Evolutionary conservation across 2,888 invertebrate species (phyloP).

Genomic region (Achlya flavicornis): DNA sequence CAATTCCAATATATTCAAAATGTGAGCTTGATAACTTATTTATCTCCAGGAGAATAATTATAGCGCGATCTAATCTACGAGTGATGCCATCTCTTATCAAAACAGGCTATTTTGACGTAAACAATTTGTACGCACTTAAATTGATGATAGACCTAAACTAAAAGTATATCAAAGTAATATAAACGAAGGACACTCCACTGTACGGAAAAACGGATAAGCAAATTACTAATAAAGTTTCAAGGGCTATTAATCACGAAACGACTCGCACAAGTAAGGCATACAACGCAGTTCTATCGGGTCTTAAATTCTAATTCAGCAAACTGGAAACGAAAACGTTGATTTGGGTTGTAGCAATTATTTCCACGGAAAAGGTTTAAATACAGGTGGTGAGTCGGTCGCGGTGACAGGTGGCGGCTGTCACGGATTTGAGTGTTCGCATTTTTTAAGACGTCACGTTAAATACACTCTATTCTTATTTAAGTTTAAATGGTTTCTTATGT

Average conservation of each 20-base stretch:
- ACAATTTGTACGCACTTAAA: neutral
- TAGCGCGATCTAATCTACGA: too few relatives aligned
- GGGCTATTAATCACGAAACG: conserved; percentile 49
- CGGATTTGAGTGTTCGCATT: conserved; percentile 42
- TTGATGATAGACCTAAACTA: conserved; percentile 5
- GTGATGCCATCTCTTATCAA: too few relatives aligned
- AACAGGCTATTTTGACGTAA: too few relatives aligned
- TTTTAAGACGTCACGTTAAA: conserved; percentile 14
- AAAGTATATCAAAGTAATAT: conserved; percentile 1
- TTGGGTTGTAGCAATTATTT: conserved; percentile 46
- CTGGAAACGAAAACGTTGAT: conserved; percentile 46
- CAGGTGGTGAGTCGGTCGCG: conserved; percentile 35
- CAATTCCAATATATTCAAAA: too few relatives aligned
- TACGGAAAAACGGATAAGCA: conserved; percentile 29
- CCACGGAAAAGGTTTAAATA: conserved; percentile 38
- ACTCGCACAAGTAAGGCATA: conserved; percentile 38
- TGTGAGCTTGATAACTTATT: too few relatives aligned
- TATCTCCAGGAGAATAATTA: too few relatives aligned
- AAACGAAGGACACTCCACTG: conserved; percentile 10
- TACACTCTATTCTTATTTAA: too few relatives aligned
- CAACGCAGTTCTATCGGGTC: conserved; percentile 29
- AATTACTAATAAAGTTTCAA: conserved; percentile 40
- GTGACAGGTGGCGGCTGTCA: conserved; percentile 61
- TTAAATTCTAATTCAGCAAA: conserved; percentile 49
- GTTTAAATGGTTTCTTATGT: too few relatives aligned